Percentiles rank a stretch among this genome's conserved stretches.
These are phyloP conservation scores for Pseudococcus jackbeardsleyi DNA, from an alignment of 2,888 invertebrate species.

Conservation along the genomic window DNA sequence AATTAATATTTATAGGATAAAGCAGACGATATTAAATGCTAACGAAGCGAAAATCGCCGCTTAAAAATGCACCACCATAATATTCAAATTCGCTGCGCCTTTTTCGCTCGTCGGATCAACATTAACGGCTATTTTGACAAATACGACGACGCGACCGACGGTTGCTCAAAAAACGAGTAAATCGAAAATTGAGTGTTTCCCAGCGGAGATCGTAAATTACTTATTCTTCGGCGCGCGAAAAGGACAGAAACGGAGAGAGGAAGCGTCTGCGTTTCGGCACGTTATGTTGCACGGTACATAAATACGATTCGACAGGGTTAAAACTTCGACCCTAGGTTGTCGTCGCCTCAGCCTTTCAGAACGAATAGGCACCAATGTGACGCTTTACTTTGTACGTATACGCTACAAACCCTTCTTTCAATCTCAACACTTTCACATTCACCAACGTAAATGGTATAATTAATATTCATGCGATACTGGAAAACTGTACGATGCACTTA, in stretches of 20 bases:
- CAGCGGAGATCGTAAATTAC: constrained; percentile 53
- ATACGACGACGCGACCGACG: background rate
- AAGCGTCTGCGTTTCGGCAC: background rate
- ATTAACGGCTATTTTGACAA: constrained; percentile 24
- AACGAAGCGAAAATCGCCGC: constrained; percentile 6
- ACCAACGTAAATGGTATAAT: constrained; percentile 48
- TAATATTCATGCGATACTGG: constrained; percentile 49
- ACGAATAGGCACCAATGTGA: constrained; percentile 43
- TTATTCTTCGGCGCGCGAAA: constrained; percentile 5
- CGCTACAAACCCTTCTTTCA: constrained; percentile 38
- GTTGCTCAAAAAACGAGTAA: constrained; percentile 24
- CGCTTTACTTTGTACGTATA: constrained; percentile 43
- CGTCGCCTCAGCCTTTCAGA: constrained; percentile 34
- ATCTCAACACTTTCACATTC: constrained; percentile 54
- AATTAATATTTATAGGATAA: constrained; percentile 5
- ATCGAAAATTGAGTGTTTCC: constrained; percentile 47
- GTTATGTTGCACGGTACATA: background rate
- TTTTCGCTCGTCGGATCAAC: background rate
- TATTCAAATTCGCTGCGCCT: background rate
- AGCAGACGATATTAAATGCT: constrained; percentile 5
- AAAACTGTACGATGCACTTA: constrained; percentile 44
- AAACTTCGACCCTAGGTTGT: constrained; percentile 40
- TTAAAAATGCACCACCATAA: constrained; percentile 28
- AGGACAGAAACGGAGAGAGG: constrained; percentile 14
- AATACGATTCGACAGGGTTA: constrained; percentile 51